Conservation (phyloP, 2,113 vertebrate species). For the Conger conger region DNA sequence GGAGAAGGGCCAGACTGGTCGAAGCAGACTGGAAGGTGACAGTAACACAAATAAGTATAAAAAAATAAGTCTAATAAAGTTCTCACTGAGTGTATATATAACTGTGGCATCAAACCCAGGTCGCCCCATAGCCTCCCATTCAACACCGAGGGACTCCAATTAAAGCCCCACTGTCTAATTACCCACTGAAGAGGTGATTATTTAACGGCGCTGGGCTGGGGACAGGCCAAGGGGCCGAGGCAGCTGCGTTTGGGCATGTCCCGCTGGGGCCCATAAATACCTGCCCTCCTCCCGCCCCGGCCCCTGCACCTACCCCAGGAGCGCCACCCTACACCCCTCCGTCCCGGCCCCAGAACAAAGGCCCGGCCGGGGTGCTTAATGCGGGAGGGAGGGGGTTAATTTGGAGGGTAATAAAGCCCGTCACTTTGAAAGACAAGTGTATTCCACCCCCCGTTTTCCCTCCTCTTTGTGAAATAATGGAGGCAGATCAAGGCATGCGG, state of each 20-base stretch:
- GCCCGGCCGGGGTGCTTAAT: not conserved
- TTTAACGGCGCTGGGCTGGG: not conserved
- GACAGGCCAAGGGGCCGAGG: not conserved
- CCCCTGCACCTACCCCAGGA: not conserved
- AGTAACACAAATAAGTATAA: no score
- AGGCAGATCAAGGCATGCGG: not conserved
- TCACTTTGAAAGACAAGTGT: not conserved
- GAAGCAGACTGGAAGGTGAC: no score
- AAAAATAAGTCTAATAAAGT: no score
- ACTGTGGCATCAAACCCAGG: not conserved
- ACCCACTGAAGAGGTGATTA: not conserved
- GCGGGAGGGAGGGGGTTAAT: not conserved
- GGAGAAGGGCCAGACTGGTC: no score
- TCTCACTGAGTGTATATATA: no score
- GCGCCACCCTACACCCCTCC: not conserved
- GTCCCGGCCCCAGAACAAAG: not conserved
- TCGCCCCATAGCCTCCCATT: not conserved
- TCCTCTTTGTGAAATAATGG: not conserved
- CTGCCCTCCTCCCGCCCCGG: slow-evolving; percentile 16
- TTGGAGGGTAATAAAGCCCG: slow-evolving; percentile 3
- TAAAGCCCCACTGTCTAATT: not conserved
- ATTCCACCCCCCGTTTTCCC: not conserved
- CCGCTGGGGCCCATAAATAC: slow-evolving; percentile 15
- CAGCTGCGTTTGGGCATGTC: not conserved
- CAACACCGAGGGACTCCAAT: not conserved